Evolutionary conservation across 2,888 invertebrate species (phyloP).

Genomic region (Drosophila ochracea): DNA sequence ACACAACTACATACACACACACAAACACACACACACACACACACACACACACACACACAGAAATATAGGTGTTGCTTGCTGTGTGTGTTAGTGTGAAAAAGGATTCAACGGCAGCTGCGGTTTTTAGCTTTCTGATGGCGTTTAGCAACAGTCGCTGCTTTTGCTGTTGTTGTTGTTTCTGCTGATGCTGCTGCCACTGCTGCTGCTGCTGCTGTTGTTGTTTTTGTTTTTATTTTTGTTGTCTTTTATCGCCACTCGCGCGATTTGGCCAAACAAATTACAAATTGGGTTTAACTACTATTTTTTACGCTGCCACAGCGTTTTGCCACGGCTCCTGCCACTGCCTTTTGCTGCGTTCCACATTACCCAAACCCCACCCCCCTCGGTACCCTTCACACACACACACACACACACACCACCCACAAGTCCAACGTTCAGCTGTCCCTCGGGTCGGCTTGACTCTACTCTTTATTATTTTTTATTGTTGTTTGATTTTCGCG

Average conservation of each 20-base stretch:
- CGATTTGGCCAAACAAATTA: slow-evolving; percentile 80
- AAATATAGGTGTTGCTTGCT: slow-evolving; percentile 33
- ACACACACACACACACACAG: slow-evolving; percentile 8
- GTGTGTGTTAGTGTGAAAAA: slow-evolving; percentile 55
- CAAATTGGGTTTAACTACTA: slow-evolving; percentile 76
- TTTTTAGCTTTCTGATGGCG: slow-evolving; percentile 56
- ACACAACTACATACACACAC: slow-evolving; percentile 23
- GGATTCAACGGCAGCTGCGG: slow-evolving; percentile 54
- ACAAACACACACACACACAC: slow-evolving; percentile 20
- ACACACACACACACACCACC: slow-evolving; percentile 5
- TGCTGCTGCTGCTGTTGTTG: slow-evolving; percentile 18
- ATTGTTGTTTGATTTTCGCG: slow-evolving; percentile 78
- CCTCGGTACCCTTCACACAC: not conserved
- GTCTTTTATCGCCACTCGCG: slow-evolving; percentile 63
- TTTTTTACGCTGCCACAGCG: slow-evolving; percentile 66
- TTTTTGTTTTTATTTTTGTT: slow-evolving; percentile 48
- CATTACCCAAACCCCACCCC: slow-evolving; percentile 15
- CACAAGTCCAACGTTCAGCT: slow-evolving; percentile 9
- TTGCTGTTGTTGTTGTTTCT: slow-evolving; percentile 19
- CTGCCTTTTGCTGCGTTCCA: slow-evolving; percentile 13
- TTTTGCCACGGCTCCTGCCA: slow-evolving; percentile 32
- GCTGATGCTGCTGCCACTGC: not conserved
- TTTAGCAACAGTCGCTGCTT: slow-evolving; percentile 29
- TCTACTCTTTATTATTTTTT: slow-evolving; percentile 61
- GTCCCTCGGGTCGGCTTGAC: not conserved